Conservation (phyloP, 2,888 invertebrate species). For the Frankliniella intonsa region DNA sequence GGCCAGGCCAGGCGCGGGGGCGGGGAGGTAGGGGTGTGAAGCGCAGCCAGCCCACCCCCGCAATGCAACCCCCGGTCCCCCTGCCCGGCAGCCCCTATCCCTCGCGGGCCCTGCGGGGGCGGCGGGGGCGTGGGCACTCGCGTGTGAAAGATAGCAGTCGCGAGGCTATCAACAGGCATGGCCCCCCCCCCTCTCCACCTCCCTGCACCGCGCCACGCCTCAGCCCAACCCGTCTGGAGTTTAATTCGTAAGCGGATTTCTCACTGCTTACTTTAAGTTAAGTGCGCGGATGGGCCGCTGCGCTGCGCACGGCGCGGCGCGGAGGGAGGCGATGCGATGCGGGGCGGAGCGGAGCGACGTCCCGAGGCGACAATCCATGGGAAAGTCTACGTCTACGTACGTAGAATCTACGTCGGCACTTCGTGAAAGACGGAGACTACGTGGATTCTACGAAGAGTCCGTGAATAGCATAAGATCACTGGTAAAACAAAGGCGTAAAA, state of each 20-base stretch:
- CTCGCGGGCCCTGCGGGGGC: neutral
- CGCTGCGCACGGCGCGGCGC: no score
- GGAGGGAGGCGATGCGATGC: neutral
- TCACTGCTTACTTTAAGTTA: neutral
- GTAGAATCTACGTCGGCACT: no score
- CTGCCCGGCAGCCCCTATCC: neutral
- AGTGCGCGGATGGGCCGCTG: neutral
- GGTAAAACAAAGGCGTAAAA: no score
- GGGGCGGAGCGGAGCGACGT: neutral
- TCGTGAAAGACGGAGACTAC: no score
- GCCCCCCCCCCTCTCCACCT: neutral
- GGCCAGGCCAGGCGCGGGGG: neutral
- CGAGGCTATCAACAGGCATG: neutral
- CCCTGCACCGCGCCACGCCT: no score
- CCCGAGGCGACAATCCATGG: neutral
- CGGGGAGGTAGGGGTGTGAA: neutral
- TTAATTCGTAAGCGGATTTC: constrained; percentile 1
- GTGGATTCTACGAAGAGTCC: no score
- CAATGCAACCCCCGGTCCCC: neutral
- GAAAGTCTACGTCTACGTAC: no score
- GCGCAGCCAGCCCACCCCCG: neutral
- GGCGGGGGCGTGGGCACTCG: neutral
- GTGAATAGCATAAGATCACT: no score
- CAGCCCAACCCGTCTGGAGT: neutral
- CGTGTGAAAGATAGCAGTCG: constrained; percentile 23